Percentiles rank a stretch among this genome's conserved stretches.
Conservation (phyloP, 1,140 invertebrate genomes). For the Drosophila ercepeae region DNA sequence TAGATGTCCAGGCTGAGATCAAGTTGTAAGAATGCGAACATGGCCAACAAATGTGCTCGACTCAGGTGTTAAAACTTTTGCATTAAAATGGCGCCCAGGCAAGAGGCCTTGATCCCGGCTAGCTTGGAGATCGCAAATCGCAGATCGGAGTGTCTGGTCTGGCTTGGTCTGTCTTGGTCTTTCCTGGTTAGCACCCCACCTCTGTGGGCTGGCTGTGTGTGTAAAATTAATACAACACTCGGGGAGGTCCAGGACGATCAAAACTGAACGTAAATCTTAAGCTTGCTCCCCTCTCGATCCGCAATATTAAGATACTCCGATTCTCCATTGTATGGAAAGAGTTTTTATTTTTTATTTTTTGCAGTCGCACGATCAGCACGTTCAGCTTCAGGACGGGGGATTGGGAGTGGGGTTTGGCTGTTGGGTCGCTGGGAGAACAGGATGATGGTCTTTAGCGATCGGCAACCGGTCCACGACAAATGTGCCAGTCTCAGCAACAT, state of each 20-base stretch:
- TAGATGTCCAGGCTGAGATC: constrained; percentile 72
- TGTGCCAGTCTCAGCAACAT: constrained; percentile 75
- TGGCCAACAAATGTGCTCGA: constrained; percentile 58
- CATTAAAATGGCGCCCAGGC: constrained; percentile 72
- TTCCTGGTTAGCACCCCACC: neutral
- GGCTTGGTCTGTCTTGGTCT: neutral
- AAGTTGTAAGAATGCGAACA: constrained; percentile 76
- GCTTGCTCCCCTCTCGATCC: constrained; percentile 28
- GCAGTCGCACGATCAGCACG: constrained; percentile 81
- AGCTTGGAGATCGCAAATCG: neutral
- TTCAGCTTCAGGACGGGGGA: constrained; percentile 39
- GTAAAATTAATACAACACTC: constrained; percentile 74
- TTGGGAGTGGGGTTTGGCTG: neutral
- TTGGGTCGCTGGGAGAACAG: constrained; percentile 11
- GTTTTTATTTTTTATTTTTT: constrained; percentile 3
- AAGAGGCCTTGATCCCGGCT: constrained; percentile 14
- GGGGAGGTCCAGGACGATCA: constrained; percentile 79
- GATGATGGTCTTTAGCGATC: constrained; percentile 8
- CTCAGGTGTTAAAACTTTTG: constrained; percentile 70
- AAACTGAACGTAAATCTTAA: constrained; percentile 82
- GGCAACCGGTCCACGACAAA: constrained; percentile 65
- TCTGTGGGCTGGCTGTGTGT: constrained; percentile 2
- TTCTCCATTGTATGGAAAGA: constrained; percentile 38
- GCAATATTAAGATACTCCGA: constrained; percentile 10
- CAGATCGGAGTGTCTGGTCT: neutral